Evolutionary conservation across 2,888 invertebrate species (phyloP), one percentile per base, ranked within the genome.

Genomic region (Pseudeuparius sepicola): DNA sequence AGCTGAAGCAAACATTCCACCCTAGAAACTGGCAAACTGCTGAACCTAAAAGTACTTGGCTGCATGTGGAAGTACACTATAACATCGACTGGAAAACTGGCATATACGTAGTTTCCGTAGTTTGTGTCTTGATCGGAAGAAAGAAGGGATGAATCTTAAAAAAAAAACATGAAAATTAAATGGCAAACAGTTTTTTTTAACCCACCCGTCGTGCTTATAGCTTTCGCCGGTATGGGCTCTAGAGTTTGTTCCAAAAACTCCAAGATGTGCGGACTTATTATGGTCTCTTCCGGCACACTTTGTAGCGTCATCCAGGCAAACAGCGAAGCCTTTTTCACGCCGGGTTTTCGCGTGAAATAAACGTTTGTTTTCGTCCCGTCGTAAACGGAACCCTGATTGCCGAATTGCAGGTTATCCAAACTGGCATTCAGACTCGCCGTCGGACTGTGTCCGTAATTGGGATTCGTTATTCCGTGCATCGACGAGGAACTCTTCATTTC

Each of bases 11-110:
- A 81, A 56, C 96, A 96, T 65, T 96, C 94, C 2, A 96, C 94
- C 42, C 93, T 69, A 4, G 93, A 93, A 1, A 92, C 87, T 1
- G 96, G 96, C 53, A 93, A 71, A 63, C 96, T 96, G 47, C 89
- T 90, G 65, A 98, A 97, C 39, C 96, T 67, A 63, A 96, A 90
- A 1, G 92, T 89, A 35, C 92, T 92, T 1, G 96, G 94, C 60
- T 96, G 93, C 80, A 97, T 94, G 63, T 92, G 89, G 67, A 98
- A 89, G 64, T 94, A 94, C 24, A 98, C 94, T 49, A 98, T 88
- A 14, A 98, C 94, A 65, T 98, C 97, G 1, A 98, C 94, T 0
- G 97, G 97, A 62, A 98, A 96, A 34, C 93, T 90, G 20, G 89
- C 84, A 58, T 88, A 88, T 46, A 83, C 85, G 55, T 85, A 86